Base-by-base conservation (phyloP, 2,113 vertebrate species). In the Orycteropus afer region DNA sequence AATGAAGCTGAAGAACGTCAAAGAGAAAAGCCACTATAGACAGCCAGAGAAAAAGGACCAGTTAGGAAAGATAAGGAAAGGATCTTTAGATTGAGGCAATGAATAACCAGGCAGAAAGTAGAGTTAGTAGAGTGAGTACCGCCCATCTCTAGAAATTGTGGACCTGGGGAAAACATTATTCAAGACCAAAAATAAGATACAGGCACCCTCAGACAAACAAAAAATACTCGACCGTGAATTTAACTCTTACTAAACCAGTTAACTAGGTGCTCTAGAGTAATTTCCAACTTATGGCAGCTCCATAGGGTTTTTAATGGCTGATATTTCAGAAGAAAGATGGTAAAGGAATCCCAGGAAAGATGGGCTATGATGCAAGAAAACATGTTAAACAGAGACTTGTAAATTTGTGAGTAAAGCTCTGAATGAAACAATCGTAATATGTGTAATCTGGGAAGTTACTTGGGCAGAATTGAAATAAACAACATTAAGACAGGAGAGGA, bases 321-420 rank as follows among this genome's bases (percentile, higher is more conserved):
- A 59, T 59, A 23, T 59, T 59, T 25, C 42, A 37, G 12, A 5
- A 4, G 8, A 27, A 63, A 34, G 34, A 47, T n/a, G n/a, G 53
- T 59, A 25, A 20, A 20, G 1, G 63, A 47, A 12, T 13, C 42
- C 53, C 27, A n/a, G 59, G 37, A 80, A n/a, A 25, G 71, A 32
- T 69, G 79, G n/a, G 11, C 17, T 7, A 34, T 34, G 29, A 20
- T 34, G 34, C 20, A 57, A 42, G 37, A 45, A 69, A 53, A 20
- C 14, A 23, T 5, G 13, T 40, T 34, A 7, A 37, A 32, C 7
- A 0, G 18, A 63, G 25, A 17, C 32, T 0, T 47, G 3, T 12
- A 7, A 10, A 14, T 47, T 1, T 37, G 74, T 73, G 34, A 49
- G 18, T 2, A 42, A 76, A 74, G 6, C 27, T 5, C 12, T 32